phyloP scores from a whole-genome alignment of 2,888 invertebrate genomes.

The Macrosoma leucophasiata region DNA sequence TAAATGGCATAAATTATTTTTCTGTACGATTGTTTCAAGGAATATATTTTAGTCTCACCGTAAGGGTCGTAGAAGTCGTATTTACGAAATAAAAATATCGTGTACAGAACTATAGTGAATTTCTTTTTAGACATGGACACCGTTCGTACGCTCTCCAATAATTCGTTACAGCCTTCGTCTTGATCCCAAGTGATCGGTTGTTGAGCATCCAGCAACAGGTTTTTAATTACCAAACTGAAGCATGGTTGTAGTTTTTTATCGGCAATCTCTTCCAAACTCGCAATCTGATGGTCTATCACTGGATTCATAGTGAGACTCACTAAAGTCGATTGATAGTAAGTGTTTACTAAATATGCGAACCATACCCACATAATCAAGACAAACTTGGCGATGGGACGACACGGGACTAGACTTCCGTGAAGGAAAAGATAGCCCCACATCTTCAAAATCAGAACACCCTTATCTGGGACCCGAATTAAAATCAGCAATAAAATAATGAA shows the following conservation, averaged over 20 bases:
- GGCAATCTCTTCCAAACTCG: conserved; percentile 28
- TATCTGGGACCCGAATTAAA: conserved; percentile 29
- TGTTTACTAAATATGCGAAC: conserved; percentile 39
- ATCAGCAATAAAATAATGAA: conserved; percentile 30
- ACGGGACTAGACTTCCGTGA: conserved; percentile 28
- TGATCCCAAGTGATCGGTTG: conserved; percentile 6
- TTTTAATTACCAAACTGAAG: conserved; percentile 32
- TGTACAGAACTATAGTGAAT: conserved; percentile 34
- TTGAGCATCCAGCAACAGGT: conserved; percentile 8
- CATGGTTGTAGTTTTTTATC: conserved; percentile 38
- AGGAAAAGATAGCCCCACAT: conserved; percentile 35
- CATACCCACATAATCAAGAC: conserved; percentile 40
- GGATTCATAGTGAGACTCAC: conserved; percentile 39
- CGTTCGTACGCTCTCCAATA: conserved; percentile 32
- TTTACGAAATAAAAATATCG: conserved; percentile 34
- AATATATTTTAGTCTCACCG: conserved; percentile 27
- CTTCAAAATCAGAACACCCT: conserved; percentile 28
- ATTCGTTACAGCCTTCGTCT: conserved; percentile 20
- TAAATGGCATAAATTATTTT: conserved; percentile 43
- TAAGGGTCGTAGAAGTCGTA: conserved; percentile 32
- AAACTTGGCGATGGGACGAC: conserved; percentile 24
- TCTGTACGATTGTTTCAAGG: conserved; percentile 31
- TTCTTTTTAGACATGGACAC: conserved; percentile 32
- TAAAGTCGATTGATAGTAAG: conserved; percentile 38
- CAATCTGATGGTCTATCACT: conserved; percentile 36